phyloP scores from a whole-genome alignment of 1,140 invertebrate species.

The Trissolcus basalis region DNA sequence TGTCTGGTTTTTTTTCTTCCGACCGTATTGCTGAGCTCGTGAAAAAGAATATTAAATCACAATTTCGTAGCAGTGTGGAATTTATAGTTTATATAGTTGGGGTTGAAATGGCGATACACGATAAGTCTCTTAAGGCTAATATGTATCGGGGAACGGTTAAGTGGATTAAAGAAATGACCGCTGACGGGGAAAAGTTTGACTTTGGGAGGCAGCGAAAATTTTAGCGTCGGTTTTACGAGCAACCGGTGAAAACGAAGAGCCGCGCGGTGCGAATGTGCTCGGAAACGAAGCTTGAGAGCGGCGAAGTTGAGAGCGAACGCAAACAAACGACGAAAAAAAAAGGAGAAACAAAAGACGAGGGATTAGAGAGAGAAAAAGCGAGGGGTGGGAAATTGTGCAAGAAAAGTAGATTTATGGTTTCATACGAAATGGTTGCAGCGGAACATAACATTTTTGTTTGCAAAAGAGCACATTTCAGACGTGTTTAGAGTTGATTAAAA shows the following conservation, averaged over 20 bases:
- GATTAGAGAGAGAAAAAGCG: not conserved
- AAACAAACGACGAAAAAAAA: conserved; percentile 38
- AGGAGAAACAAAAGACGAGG: conserved; percentile 6
- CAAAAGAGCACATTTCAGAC: not conserved
- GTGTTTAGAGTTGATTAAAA: not conserved
- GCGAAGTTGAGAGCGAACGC: conserved; percentile 31
- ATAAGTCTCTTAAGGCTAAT: too few species aligned
- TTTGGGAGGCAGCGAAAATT: conserved; percentile 35
- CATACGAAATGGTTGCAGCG: not conserved
- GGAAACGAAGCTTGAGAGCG: conserved; percentile 43
- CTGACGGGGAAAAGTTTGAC: not conserved
- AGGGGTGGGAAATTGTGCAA: not conserved
- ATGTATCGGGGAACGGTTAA: conserved; percentile 23
- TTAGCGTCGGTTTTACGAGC: conserved; percentile 55
- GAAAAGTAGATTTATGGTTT: not conserved
- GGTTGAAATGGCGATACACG: conserved; percentile 6
- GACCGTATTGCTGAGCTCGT: too few species aligned
- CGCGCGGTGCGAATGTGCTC: conserved; percentile 43
- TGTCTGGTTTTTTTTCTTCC: too few species aligned
- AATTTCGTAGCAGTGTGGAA: too few species aligned
- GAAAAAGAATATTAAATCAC: too few species aligned
- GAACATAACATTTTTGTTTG: conserved; percentile 4
- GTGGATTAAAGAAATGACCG: conserved; percentile 53
- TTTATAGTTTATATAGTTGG: not conserved
- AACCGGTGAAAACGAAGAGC: conserved; percentile 52